Conservation (phyloP, 2,797 vertebrate genomes). For the Falco concolor region DNA sequence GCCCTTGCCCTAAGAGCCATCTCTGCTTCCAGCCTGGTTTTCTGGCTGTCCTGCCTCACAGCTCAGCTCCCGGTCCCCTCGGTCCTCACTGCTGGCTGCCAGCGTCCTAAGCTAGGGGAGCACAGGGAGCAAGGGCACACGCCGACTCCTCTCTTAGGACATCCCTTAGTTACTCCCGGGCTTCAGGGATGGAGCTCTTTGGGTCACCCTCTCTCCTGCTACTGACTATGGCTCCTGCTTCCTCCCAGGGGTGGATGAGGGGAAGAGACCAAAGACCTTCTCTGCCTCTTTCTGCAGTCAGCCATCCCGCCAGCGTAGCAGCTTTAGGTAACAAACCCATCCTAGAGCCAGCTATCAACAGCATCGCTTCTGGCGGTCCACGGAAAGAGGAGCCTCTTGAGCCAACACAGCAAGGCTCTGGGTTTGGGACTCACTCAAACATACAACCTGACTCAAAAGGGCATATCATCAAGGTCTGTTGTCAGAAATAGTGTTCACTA, state of each 20-base stretch:
- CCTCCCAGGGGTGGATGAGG: background rate
- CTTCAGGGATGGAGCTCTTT: background rate
- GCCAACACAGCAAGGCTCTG: background rate
- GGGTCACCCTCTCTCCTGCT: background rate
- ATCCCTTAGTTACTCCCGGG: background rate
- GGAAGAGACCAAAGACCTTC: background rate
- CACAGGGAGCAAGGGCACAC: background rate
- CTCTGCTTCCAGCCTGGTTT: background rate
- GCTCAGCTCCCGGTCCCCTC: background rate
- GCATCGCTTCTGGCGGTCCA: accelerated
- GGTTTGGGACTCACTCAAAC: background rate
- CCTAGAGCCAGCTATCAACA: background rate
- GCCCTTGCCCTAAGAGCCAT: background rate
- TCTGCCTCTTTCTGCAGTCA: background rate
- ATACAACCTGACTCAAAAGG: background rate
- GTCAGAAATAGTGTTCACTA: background rate
- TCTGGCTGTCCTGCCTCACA: background rate
- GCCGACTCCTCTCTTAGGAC: background rate
- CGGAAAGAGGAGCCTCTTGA: background rate
- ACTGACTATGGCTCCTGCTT: background rate
- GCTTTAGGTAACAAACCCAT: background rate
- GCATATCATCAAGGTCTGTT: accelerated
- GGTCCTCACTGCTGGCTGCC: background rate
- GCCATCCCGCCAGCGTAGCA: background rate
- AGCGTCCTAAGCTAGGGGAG: background rate